These are phyloP conservation scores for Nomada flava DNA, from an alignment of 2,888 invertebrate species.

Conservation along the genomic window DNA sequence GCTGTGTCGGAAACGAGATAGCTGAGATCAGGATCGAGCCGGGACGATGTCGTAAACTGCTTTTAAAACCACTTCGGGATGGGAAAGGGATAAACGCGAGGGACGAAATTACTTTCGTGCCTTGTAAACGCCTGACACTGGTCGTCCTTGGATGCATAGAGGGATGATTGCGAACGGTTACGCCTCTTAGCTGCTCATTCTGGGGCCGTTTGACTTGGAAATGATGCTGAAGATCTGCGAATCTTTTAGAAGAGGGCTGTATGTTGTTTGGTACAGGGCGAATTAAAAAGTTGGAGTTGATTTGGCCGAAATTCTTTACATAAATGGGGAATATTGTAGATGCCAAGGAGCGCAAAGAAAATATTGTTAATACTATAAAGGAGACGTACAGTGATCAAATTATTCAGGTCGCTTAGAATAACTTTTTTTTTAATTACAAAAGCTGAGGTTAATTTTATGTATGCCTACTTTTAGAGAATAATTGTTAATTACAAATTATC, in stretches of 20 bases:
- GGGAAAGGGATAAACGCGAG: constrained; percentile 22
- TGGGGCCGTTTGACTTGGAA: background rate
- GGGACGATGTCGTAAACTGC: constrained; percentile 56
- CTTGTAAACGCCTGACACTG: constrained; percentile 44
- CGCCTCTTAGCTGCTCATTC: constrained; percentile 25
- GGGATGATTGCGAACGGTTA: constrained; percentile 7
- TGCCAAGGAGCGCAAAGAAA: too few relatives aligned
- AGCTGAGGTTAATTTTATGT: too few relatives aligned
- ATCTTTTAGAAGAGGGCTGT: background rate
- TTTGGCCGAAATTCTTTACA: too few relatives aligned
- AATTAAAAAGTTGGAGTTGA: background rate
- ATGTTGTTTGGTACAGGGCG: background rate
- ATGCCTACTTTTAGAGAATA: too few relatives aligned
- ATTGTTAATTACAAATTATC: too few relatives aligned
- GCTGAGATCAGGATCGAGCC: constrained; percentile 24
- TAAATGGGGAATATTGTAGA: too few relatives aligned
- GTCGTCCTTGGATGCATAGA: background rate
- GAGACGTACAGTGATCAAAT: too few relatives aligned
- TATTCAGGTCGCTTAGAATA: too few relatives aligned
- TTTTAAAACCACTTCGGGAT: constrained; percentile 52
- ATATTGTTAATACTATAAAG: too few relatives aligned
- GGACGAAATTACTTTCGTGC: constrained; percentile 60
- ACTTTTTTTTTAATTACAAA: too few relatives aligned
- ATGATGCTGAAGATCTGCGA: background rate
- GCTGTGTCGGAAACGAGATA: constrained; percentile 29